A percentile compares a stretch with the other conserved stretches of the same genome.
phyloP scores from a whole-genome alignment of 2,797 vertebrate species.

The Rhynchotus rufescens region DNA sequence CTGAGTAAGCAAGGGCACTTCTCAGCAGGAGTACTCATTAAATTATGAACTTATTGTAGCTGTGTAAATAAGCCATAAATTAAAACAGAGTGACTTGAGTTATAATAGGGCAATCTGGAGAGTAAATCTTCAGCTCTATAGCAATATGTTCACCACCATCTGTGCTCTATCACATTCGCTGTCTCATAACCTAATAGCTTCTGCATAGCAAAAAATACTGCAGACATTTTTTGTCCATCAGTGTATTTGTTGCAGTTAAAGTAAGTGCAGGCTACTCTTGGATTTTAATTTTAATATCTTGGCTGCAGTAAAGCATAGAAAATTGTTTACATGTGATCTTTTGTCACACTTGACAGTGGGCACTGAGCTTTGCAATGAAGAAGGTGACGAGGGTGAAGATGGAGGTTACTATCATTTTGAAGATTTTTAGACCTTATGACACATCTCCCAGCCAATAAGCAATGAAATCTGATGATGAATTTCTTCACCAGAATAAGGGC shows the following conservation, averaged over 20 bases:
- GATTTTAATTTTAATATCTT: not conserved
- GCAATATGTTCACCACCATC: not conserved
- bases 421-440: not conserved
- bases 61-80: not conserved
- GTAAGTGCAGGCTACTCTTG: not conserved
- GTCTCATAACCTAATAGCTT: not conserved
- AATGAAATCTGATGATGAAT: not conserved
- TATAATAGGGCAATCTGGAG: not conserved
- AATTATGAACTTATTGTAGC: constrained; percentile 9
- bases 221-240: not conserved
- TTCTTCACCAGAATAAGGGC: not conserved
- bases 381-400: not conserved
- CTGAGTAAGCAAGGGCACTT: not conserved
- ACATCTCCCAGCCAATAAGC: not conserved
- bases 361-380: not conserved
- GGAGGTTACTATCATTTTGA: not conserved
- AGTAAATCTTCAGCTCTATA: not conserved
- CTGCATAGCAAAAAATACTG: not conserved
- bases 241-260: not conserved
- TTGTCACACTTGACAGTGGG: not conserved
- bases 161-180: not conserved
- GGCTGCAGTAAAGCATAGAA: not conserved
- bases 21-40: not conserved
- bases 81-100: not conserved
- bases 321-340: not conserved